Percentiles rank a stretch among this genome's conserved stretches.
phyloP scores from a whole-genome alignment of 2,797 vertebrate species.

The Cossypha polioptera region DNA sequence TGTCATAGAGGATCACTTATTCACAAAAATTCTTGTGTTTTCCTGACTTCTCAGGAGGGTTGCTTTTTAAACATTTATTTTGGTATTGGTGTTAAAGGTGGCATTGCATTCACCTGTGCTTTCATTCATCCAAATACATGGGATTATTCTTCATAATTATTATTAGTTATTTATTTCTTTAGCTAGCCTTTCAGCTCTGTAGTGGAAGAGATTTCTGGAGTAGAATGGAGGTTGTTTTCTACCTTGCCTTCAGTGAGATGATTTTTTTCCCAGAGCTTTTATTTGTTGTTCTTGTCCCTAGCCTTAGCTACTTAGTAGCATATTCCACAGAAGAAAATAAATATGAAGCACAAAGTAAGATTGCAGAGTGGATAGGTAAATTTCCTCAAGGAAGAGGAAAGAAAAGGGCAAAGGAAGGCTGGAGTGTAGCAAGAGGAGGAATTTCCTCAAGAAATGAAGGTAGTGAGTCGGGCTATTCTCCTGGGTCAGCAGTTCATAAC shows the following conservation, averaged over 20 bases:
- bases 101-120: neutral
- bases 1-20: neutral
- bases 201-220: neutral
- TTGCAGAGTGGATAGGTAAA: neutral
- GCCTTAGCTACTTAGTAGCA: neutral
- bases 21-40: neutral
- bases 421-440: neutral
- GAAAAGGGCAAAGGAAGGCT: neutral
- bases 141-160: no score
- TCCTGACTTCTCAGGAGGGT: neutral
- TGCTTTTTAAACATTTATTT: neutral
- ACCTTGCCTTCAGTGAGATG: neutral
- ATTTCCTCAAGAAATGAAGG: neutral
- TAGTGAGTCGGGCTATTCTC: neutral
- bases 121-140: neutral
- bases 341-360: neutral
- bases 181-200: neutral
- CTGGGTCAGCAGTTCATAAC: neutral
- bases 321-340: neutral
- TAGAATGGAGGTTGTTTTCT: neutral
- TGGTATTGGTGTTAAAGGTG: neutral
- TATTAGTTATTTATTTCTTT: neutral
- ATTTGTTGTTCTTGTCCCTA: neutral
- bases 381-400: neutral
- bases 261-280: neutral